Percentiles rank a stretch among this genome's conserved stretches.
These are phyloP conservation scores for Lepus timidus DNA, from an alignment of 2,113 vertebrate species.

Conservation along the genomic window DNA sequence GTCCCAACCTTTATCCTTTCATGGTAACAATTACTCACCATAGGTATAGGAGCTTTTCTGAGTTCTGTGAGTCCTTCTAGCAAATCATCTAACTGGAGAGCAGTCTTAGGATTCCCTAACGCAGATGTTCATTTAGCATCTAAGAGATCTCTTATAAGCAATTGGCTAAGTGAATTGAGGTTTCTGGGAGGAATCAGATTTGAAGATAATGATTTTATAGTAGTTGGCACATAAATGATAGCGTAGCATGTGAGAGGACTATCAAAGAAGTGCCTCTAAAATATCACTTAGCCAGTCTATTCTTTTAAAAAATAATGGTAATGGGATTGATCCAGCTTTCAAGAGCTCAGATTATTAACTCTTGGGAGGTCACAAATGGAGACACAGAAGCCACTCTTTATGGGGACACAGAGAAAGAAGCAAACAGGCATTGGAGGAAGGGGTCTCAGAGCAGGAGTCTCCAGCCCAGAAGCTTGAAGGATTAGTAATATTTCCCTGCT, in stretches of 20 bases:
- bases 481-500: background rate
- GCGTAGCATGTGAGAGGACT: background rate
- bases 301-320: background rate
- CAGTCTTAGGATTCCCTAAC: background rate
- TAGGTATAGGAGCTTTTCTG: background rate
- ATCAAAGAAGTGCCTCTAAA: background rate
- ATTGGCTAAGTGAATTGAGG: background rate
- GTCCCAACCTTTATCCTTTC: background rate
- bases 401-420: background rate
- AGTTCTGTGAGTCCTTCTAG: background rate
- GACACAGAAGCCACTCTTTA: background rate
- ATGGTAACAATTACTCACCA: background rate
- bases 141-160: background rate
- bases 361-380: background rate
- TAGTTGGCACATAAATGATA: background rate
- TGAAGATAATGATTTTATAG: background rate
- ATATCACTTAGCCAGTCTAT: background rate
- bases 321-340: background rate
- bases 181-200: background rate
- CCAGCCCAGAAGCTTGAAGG: background rate
- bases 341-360: background rate
- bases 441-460: background rate
- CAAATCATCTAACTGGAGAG: background rate
- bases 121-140: background rate
- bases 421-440: background rate